Percentiles rank a stretch among this genome's conserved stretches.
Evolutionary conservation across 1,140 invertebrate genomes (phyloP).

Genomic region (Acromyrmex charruanus): DNA sequence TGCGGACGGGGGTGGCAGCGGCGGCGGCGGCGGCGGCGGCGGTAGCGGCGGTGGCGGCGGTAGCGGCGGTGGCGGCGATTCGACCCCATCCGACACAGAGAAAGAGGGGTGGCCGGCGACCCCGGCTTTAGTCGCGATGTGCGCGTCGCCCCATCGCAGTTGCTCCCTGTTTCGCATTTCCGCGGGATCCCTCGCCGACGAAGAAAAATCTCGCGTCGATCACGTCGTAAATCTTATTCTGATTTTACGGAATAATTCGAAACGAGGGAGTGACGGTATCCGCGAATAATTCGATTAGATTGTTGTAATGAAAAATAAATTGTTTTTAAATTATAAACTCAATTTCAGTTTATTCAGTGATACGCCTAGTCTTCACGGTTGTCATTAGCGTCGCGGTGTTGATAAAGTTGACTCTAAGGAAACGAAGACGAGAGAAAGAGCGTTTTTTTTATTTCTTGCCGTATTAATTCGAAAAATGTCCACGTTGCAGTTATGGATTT

Average conservation of each 20-base stretch:
- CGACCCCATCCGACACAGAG: background rate
- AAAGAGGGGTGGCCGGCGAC: constrained; percentile 40
- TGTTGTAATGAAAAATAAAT: background rate
- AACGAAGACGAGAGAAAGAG: background rate
- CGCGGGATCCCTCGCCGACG: background rate
- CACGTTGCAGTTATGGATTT: background rate
- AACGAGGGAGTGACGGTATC: background rate
- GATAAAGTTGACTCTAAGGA: background rate
- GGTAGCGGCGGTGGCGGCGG: background rate
- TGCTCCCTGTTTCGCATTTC: constrained; percentile 48
- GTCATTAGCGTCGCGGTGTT: constrained; percentile 3
- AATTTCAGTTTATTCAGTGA: background rate
- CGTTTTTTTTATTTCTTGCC: background rate
- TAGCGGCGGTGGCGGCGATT: constrained; percentile 34
- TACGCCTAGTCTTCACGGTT: background rate
- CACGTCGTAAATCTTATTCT: background rate
- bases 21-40: constrained; percentile 22
- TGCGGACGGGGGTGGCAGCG: constrained; percentile 27
- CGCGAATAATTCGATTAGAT: background rate
- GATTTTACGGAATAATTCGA: background rate
- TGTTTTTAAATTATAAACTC: background rate
- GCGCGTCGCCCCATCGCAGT: constrained; percentile 59
- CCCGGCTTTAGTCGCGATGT: constrained; percentile 72
- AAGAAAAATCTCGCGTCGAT: constrained; percentile 20
- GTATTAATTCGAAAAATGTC: background rate